Conservation (phyloP, 2,113 vertebrate species). For the Eulacestoma nigropectus region DNA sequence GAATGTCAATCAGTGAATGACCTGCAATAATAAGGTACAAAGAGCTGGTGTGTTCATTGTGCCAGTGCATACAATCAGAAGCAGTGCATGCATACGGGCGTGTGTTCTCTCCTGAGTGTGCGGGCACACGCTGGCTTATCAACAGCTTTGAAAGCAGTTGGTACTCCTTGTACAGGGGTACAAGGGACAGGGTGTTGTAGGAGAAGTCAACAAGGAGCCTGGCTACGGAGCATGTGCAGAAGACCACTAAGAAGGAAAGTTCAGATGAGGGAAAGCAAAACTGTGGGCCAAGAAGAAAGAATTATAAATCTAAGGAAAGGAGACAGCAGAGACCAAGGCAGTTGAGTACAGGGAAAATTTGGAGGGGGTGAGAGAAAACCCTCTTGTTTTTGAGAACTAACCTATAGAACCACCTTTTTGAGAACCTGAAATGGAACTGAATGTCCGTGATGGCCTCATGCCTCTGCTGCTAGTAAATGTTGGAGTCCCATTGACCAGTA, state of each 20-base stretch:
- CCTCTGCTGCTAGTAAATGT: background rate
- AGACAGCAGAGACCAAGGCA: background rate
- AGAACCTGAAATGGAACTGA: background rate
- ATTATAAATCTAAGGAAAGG: background rate
- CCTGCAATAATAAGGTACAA: background rate
- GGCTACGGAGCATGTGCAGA: background rate
- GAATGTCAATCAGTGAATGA: background rate
- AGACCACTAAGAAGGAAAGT: background rate
- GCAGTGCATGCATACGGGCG: too few species aligned
- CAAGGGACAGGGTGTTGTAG: background rate
- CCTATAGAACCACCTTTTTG: background rate
- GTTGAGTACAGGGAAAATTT: background rate
- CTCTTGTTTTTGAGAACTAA: background rate
- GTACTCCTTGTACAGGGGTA: background rate
- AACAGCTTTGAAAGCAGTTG: background rate
- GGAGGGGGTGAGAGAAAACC: background rate
- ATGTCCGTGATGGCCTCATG: background rate
- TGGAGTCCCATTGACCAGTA: background rate
- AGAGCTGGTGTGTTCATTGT: background rate
- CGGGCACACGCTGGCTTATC: background rate
- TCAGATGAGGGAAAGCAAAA: background rate
- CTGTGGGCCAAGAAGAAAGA: background rate
- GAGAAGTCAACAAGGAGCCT: background rate
- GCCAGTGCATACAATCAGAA: accelerated
- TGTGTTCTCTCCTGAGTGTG: background rate